phyloP scores from a whole-genome alignment of 2,888 invertebrate genomes.

The Microctonus hyperodae region DNA sequence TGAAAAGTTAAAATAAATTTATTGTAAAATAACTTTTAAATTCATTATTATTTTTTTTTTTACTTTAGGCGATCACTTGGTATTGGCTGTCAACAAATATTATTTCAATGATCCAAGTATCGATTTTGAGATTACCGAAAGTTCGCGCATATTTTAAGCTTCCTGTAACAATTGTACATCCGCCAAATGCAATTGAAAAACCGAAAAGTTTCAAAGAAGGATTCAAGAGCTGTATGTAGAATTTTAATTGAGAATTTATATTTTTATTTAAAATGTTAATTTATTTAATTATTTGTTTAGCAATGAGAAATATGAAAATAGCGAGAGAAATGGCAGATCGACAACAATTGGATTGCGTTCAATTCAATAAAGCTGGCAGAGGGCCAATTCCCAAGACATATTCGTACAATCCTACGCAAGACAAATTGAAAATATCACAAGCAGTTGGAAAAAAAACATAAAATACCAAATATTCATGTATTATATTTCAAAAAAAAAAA shows the following conservation, averaged over 20 bases:
- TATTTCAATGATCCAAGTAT: constrained; percentile 83
- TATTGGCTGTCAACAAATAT: constrained; percentile 93
- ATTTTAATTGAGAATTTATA: constrained; percentile 22
- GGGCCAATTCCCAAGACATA: constrained; percentile 89
- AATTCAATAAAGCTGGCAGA: constrained; percentile 84
- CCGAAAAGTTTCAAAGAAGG: constrained; percentile 80
- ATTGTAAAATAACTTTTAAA: no score
- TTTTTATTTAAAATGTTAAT: not conserved
- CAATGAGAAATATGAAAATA: constrained; percentile 84
- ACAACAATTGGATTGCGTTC: constrained; percentile 76
- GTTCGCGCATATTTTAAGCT: constrained; percentile 82
- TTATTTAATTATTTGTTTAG: constrained; percentile 62
- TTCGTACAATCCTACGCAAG: constrained; percentile 81
- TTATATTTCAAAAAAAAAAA: constrained; percentile 17
- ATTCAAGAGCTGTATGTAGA: constrained; percentile 77
- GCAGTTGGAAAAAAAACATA: constrained; percentile 69
- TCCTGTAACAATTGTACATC: constrained; percentile 67
- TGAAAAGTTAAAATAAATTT: not conserved
- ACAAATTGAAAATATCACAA: constrained; percentile 54
- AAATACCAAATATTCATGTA: not conserved
- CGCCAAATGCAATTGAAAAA: constrained; percentile 65
- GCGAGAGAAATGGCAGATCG: constrained; percentile 80
- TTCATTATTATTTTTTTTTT: constrained; percentile 19
- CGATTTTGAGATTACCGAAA: constrained; percentile 75
- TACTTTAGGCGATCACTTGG: constrained; percentile 81